These are phyloP conservation scores for Drosophila flavopinicola DNA, from an alignment of 2,888 invertebrate species.

Conservation along the genomic window DNA sequence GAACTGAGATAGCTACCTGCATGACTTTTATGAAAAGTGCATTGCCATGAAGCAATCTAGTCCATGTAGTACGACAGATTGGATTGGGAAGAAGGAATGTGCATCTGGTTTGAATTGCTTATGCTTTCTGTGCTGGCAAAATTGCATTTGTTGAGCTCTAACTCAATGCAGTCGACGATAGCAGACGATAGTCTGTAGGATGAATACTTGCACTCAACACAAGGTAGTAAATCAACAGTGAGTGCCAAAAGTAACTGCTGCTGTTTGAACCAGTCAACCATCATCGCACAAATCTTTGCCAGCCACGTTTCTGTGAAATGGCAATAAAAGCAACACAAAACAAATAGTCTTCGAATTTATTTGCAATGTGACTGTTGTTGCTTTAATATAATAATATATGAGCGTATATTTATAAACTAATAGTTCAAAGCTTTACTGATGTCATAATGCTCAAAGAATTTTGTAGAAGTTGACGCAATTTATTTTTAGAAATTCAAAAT, in stretches of 20 bases:
- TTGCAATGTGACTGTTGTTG: too few relatives aligned
- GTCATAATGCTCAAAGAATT: not conserved
- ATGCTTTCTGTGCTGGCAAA: slow-evolving; percentile 38
- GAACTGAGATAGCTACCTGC: slow-evolving; percentile 42
- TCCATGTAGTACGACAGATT: not conserved
- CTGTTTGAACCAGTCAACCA: slow-evolving; percentile 26
- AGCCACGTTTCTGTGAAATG: slow-evolving; percentile 20
- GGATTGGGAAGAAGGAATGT: slow-evolving; percentile 15
- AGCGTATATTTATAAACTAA: too few relatives aligned
- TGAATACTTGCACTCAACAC: not conserved
- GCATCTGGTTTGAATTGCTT: slow-evolving; percentile 39
- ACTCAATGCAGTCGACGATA: slow-evolving; percentile 15
- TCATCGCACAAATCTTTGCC: slow-evolving; percentile 37
- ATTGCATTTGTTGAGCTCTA: slow-evolving; percentile 50
- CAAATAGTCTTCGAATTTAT: too few relatives aligned
- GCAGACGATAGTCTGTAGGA: not conserved
- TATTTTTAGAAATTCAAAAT: not conserved
- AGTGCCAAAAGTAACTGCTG: slow-evolving; percentile 33
- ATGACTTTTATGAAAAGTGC: slow-evolving; percentile 45
- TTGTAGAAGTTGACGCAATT: not conserved
- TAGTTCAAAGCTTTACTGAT: too few relatives aligned
- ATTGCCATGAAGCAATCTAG: slow-evolving; percentile 23
- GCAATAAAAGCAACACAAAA: too few relatives aligned
- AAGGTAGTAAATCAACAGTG: slow-evolving; percentile 56
- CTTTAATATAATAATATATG: too few relatives aligned